Evolutionary conservation across 2,888 invertebrate species (phyloP), one percentile per base, ranked within the genome.

Genomic region (Mesorhabditis spiculigera): DNA sequence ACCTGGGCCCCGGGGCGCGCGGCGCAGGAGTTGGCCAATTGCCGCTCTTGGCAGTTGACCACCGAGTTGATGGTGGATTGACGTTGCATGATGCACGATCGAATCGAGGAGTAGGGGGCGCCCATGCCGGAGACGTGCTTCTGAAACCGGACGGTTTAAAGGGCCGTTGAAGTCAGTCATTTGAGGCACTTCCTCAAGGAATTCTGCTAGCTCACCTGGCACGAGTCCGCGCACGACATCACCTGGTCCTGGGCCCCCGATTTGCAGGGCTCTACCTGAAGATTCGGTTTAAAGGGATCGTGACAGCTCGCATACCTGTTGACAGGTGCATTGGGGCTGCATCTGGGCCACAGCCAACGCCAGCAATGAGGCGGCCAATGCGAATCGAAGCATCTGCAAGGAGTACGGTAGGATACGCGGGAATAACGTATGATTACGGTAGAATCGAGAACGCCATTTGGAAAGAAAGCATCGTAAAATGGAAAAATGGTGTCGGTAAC

Each of bases 141-240:
- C 75, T 78, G 62, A 68, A 77, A 65, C 28, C 28, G 28, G 28
- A 28, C 28, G 28, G 28, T 28, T 28, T 28, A 28, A 28, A 28
- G 28, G 28, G 28, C 28, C 28, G 28, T 28, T 28, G 28, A 28
- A 28, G 28, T 28, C 28, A 1, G 28, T 28, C 28, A 28, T 28
- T 28, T 28, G 28, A 28, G 28, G 28, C 28, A 28, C 3, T 28
- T 28, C 28, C 28, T 8, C 13, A n/a, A 63, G 41, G 41, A 63
- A n/a, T 63, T n/a, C 63, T 63, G 16, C 16, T 16, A 16, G 6
- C 6, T 45, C 8, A 79, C 78, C 69, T 82, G 80, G 72, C 83
- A 83, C 42, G 76, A 71, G 69, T 83, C 82, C 16, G 79, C 82
- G 68, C 83, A 83, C 43, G 81, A 75, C 66, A 81, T 75, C 62